Evolutionary conservation across 2,113 vertebrate genomes (phyloP), one percentile per base, ranked within the genome.

Genomic region (Phaetusa simplex): DNA sequence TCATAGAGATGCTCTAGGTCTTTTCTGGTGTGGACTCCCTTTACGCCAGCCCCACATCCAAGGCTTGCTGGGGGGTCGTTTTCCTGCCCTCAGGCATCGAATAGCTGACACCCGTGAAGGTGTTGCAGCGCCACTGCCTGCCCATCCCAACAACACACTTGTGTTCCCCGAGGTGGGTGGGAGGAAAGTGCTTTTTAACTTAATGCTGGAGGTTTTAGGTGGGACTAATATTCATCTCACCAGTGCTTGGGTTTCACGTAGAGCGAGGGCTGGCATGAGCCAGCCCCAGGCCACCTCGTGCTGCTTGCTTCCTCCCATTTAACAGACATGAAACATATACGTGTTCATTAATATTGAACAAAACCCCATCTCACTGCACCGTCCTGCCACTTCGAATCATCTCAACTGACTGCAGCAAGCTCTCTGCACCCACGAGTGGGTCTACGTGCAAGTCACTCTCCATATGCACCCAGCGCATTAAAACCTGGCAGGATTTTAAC

Each of bases 161-260:
- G 8, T 2, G 0, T 19, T 58, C 34, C n/a, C 38, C 0, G 0
- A 43, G n/a, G 30, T 0, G 8, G 11, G 36, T 21, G 27, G 36
- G 36, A 91, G 45, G 23, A 73, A 81, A 93, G 9, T 4, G 1
- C 14, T 30, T 66, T 55, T 65, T 22, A 69, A 69, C 30, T 66
- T 12, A 40, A 26, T 1, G 4, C 56, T 11, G 8, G 15, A 69
- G 17, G 49, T 34, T 36, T 82, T 45, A 23, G 8, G 38, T 49
- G 38, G 56, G 38, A 36, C 30, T 42, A 11, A 84, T 55, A 76
- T 36, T 70, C 40, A 69, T 8, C 36, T 52, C 59, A 36, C 36
- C 40, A 32, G 61, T 2, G 2, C 45, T 11, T 23, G 59, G 56
- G 36, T 36, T 84, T 58, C 52, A 17, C 4, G 9, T 4, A 24